A percentile compares a stretch with the other conserved stretches of the same genome.
phyloP scores from a whole-genome alignment of 2,888 invertebrate genomes.

The Aleiodes leptofemur region DNA sequence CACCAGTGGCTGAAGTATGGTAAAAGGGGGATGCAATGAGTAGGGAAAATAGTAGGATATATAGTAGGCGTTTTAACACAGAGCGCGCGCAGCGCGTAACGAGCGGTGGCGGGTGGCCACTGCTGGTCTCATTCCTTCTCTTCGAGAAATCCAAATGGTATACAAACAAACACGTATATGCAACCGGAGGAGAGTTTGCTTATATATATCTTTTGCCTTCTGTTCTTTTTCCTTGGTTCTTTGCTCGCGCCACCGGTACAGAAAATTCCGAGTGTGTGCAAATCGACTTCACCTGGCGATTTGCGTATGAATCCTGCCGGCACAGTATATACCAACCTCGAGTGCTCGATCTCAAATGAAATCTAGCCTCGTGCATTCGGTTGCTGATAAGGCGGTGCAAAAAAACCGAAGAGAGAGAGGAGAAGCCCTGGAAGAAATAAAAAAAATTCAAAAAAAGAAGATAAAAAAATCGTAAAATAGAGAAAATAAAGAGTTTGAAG shows the following conservation, averaged over 20 bases:
- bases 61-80: constrained; percentile 26
- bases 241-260: constrained; percentile 22
- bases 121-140: constrained; percentile 20
- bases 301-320: constrained; percentile 24
- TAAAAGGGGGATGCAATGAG: background rate
- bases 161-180: background rate
- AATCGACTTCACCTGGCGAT: constrained; percentile 25
- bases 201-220: background rate
- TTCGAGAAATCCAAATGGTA: constrained; percentile 4
- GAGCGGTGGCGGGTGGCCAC: background rate
- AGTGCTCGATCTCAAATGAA: constrained; percentile 67
- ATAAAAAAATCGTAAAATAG: background rate
- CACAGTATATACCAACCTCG: constrained; percentile 10
- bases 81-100: constrained; percentile 20
- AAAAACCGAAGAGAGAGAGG: background rate
- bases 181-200: background rate
- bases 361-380: constrained; percentile 63
- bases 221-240: background rate
- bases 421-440: background rate
- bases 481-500: constrained; percentile 13
- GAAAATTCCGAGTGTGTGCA: constrained; percentile 18
- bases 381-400: constrained; percentile 64
- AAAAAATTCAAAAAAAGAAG: background rate
- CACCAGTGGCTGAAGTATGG: background rate
- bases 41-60: constrained; percentile 10